Evolutionary conservation across 53 echinoderm and acorn worm species (phyloP).

Genomic region (Arbacia lixula): DNA sequence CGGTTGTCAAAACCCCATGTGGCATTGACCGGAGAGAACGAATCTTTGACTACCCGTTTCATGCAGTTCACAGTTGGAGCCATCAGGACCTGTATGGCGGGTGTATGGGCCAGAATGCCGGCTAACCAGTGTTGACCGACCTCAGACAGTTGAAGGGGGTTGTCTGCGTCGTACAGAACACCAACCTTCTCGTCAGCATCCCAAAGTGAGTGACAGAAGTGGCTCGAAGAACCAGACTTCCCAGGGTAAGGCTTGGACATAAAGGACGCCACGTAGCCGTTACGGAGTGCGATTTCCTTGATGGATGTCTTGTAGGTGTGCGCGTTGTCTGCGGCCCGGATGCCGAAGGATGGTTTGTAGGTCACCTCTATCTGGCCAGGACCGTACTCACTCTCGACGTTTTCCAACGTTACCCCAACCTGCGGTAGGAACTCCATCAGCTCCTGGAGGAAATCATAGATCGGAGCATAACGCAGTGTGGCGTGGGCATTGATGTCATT

Average conservation of each 20-base stretch:
- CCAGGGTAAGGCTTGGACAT: slow-evolving; percentile 71
- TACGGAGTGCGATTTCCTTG: slow-evolving; percentile 71
- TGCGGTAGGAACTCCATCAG: slow-evolving; percentile 48
- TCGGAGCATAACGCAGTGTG: slow-evolving; percentile 46
- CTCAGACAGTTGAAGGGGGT: slow-evolving; percentile 42
- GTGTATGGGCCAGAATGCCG: slow-evolving; percentile 64
- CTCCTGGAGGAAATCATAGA: slow-evolving; percentile 35
- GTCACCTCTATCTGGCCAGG: slow-evolving; percentile 71
- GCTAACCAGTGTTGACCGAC: slow-evolving; percentile 72
- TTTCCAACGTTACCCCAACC: slow-evolving; percentile 62
- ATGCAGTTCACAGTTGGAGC: slow-evolving; percentile 72
- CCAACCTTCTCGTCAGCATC: slow-evolving; percentile 56
- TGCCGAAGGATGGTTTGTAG: slow-evolving; percentile 74
- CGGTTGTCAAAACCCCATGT: slow-evolving; percentile 79
- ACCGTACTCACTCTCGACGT: slow-evolving; percentile 55
- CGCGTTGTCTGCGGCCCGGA: slow-evolving; percentile 68
- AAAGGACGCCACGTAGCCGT: slow-evolving; percentile 76
- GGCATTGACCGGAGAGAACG: slow-evolving; percentile 44
- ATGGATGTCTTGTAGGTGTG: slow-evolving; percentile 68
- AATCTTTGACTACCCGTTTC: not conserved
- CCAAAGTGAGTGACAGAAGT: slow-evolving; percentile 79
- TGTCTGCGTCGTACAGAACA: slow-evolving; percentile 55
- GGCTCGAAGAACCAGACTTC: slow-evolving; percentile 42
- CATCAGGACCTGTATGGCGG: slow-evolving; percentile 64
- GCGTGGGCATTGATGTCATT: slow-evolving; percentile 50